A percentile compares a stretch with the other conserved stretches of the same genome.
phyloP scores from a whole-genome alignment of 92 coral and sea anemone genomes.

The Pocillopora meandrina region DNA sequence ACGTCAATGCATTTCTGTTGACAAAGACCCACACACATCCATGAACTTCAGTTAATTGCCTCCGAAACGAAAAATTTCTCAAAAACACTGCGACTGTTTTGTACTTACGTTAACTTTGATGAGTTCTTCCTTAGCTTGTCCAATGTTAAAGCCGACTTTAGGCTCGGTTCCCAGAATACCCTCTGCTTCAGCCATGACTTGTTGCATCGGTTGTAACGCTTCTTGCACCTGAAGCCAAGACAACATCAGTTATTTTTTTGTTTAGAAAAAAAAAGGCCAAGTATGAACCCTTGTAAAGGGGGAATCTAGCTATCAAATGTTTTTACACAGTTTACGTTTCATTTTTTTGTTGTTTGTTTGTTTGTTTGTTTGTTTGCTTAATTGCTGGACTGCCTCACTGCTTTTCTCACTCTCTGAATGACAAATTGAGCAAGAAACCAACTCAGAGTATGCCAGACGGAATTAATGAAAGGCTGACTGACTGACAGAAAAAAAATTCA shows the following conservation, averaged over 20 bases:
- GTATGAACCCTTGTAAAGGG: no score
- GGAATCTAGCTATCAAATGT: no score
- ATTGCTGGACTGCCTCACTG: not conserved
- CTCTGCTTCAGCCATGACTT: constrained; percentile 84
- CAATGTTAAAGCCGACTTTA: constrained; percentile 72
- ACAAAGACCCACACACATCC: not conserved
- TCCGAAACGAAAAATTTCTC: not conserved
- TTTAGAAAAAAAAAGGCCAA: no score
- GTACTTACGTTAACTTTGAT: constrained; percentile 79
- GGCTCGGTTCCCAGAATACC: constrained; percentile 83
- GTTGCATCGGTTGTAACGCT: constrained; percentile 87
- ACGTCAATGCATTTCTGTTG: constrained; percentile 81
- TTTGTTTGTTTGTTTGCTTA: not conserved
- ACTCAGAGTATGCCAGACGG: no score
- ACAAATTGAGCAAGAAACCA: no score
- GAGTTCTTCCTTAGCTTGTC: constrained; percentile 80
- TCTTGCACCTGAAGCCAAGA: constrained; percentile 57
- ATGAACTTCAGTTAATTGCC: not conserved
- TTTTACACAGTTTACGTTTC: no score
- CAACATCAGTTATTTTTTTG: not conserved
- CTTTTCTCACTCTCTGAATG: not conserved
- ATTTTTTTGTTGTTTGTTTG: not conserved
- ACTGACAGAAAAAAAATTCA: no score
- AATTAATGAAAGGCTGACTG: no score
- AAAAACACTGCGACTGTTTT: not conserved